A percentile compares a stretch with the other conserved stretches of the same genome.
These are phyloP conservation scores for Stylophora pistillata DNA, from an alignment of 64 coral and sea anemone genomes.

Conservation along the genomic window DNA sequence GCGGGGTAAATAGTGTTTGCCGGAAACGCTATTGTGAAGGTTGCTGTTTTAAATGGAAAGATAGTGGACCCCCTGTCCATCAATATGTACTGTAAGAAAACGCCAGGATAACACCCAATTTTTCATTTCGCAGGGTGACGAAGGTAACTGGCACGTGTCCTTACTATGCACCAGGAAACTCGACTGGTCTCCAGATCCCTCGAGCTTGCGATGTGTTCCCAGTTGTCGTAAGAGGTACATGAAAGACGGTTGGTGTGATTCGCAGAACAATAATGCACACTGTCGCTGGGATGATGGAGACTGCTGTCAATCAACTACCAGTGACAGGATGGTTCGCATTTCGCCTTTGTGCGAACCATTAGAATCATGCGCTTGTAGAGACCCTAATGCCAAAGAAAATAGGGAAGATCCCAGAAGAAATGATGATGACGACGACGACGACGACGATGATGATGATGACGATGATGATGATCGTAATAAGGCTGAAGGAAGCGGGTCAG, in stretches of 20 bases:
- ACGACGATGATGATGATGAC: conserved; percentile 57
- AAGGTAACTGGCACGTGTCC: conserved; percentile 32
- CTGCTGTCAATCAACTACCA: conserved; percentile 68
- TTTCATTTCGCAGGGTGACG: conserved; percentile 42
- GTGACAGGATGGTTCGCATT: neutral
- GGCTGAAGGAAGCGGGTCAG: conserved; percentile 16
- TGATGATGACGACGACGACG: conserved; percentile 17
- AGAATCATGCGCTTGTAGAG: conserved; percentile 60
- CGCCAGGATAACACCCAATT: neutral
- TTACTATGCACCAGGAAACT: conserved; percentile 63
- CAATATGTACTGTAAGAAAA: neutral
- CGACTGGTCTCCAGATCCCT: conserved; percentile 77
- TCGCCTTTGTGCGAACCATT: neutral
- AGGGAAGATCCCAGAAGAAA: neutral
- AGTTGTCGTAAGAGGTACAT: conserved; percentile 41
- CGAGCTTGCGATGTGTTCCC: conserved; percentile 50
- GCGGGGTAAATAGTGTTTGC: too few species aligned
- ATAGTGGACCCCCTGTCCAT: neutral
- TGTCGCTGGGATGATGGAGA: conserved; percentile 92
- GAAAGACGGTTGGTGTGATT: conserved; percentile 65
- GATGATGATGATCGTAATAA: conserved; percentile 48
- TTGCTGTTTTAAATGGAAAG: too few species aligned
- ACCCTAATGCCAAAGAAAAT: conserved; percentile 70
- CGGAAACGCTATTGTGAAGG: too few species aligned
- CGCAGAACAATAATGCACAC: conserved; percentile 72